Evolutionary conservation across 1,140 invertebrate species (phyloP), one percentile per base, ranked within the genome.

Genomic region (Heliconius himera): DNA sequence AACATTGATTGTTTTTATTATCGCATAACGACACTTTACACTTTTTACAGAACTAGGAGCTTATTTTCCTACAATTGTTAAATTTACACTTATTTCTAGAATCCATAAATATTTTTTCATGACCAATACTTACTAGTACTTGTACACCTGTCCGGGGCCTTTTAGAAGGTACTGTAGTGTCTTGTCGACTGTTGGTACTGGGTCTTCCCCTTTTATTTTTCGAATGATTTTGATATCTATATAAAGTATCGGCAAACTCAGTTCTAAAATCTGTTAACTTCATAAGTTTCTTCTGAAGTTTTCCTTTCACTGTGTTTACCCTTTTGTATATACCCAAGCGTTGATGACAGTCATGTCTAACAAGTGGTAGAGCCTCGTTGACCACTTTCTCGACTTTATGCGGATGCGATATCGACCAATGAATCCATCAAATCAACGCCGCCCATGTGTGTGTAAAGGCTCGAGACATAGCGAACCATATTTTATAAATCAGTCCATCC

Each of bases 291-390:
- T 87, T 89, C 77, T 85, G 80, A 79, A 72, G 70, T 81, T 81
- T 86, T 81, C 80, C 80, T 83, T 83, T 87, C 76, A 71, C 54
- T 82, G 71, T 82, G 73, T 82, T 84, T 77, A 86, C 82, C 72
- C 87, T 87, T 83, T 88, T 87, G 78, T 84, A 88, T 20, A 86
- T 78, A 87, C 80, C 85, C 87, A 88, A 71, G 86, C 70, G 81
- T 87, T 86, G 54, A 87, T 85, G 54, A 87, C 81, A 77, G 85
- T 87, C 81, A 94, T 81, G 82, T 95, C 91, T 54, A 95, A 77
- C n/a, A 95, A 82, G 81, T 95, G 92, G 74, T 90, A 93, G 84
- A 95, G 82, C 76, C 92, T 78, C n/a, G 88, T 83, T 82, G 91
- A 89, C 89, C 91, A 94, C 84, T 94, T 91, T 84, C 86, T 84